A percentile compares a stretch with the other conserved stretches of the same genome.
Conservation (phyloP, 2,888 invertebrate genomes). For the Xylota segnis region DNA sequence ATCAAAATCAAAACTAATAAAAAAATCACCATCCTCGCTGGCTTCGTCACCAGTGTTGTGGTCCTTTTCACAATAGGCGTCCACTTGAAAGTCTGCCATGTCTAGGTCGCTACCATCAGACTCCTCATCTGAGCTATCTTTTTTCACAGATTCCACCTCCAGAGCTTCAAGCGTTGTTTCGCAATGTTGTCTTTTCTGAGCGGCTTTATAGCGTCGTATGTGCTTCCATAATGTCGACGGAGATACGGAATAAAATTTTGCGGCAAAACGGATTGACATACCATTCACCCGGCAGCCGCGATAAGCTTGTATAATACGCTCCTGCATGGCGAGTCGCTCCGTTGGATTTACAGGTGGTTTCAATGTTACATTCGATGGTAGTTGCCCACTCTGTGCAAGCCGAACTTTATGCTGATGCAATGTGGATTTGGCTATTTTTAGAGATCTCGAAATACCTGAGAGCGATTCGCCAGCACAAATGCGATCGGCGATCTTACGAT, state of each 20-base stretch:
- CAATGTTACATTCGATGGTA: slow-evolving; percentile 63
- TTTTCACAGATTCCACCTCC: not conserved
- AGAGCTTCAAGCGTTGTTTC: not conserved
- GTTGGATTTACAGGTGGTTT: slow-evolving; percentile 42
- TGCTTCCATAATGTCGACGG: slow-evolving; percentile 75
- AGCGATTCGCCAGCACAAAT: slow-evolving; percentile 76
- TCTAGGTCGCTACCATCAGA: not conserved
- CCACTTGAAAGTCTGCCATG: slow-evolving; percentile 26
- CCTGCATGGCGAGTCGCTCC: slow-evolving; percentile 43
- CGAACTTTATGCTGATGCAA: slow-evolving; percentile 77
- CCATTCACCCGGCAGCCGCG: slow-evolving; percentile 76
- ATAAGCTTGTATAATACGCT: slow-evolving; percentile 76
- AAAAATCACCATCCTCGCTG: slow-evolving; percentile 51
- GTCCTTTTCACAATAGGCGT: slow-evolving; percentile 15
- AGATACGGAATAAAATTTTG: slow-evolving; percentile 75
- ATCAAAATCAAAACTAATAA: slow-evolving; percentile 63
- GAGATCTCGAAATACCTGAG: slow-evolving; percentile 72
- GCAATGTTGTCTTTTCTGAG: not conserved
- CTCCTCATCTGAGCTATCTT: slow-evolving; percentile 1
- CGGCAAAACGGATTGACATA: slow-evolving; percentile 78
- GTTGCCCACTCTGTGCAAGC: slow-evolving; percentile 61
- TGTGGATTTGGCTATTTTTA: slow-evolving; percentile 77
- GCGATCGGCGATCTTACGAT: slow-evolving; percentile 67
- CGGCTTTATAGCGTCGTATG: slow-evolving; percentile 39
- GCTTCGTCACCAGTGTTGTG: not conserved